A percentile compares a stretch with the other conserved stretches of the same genome.
Evolutionary conservation across 1,140 invertebrate genomes (phyloP).

Genomic region (Drosophila truncata): DNA sequence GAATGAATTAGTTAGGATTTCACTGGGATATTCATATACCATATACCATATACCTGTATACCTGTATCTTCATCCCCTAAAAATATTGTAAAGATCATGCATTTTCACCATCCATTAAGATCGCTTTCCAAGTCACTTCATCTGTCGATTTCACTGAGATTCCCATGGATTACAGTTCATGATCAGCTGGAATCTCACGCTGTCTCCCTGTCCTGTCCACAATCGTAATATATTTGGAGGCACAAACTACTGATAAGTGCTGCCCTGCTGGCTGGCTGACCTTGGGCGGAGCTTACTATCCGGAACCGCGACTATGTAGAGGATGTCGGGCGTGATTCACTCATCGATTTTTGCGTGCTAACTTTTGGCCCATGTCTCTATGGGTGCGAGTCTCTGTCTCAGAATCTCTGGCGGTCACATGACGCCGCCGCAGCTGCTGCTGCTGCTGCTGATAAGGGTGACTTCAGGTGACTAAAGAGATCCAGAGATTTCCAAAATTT

Average conservation of each 20-base stretch:
- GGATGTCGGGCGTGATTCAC: conserved; percentile 9
- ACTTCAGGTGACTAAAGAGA: conserved; percentile 6
- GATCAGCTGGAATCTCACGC: not conserved
- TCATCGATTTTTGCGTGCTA: conserved; percentile 5
- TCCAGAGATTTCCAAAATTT: conserved; percentile 6
- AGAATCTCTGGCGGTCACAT: conserved; percentile 5
- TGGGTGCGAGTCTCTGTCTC: not conserved
- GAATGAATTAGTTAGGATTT: not conserved
- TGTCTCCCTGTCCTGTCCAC: not conserved
- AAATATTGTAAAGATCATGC: not conserved
- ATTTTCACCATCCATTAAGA: not conserved
- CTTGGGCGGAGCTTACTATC: not conserved
- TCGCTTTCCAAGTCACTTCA: not conserved
- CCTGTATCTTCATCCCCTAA: not conserved
- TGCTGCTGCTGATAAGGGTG: conserved; percentile 4
- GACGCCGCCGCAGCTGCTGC: not conserved
- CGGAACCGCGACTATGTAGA: conserved; percentile 5
- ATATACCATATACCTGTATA: not conserved
- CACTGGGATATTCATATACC: no score
- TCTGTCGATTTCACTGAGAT: not conserved
- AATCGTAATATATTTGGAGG: not conserved
- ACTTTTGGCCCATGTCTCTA: conserved; percentile 10
- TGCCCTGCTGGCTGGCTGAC: not conserved
- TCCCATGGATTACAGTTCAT: not conserved
- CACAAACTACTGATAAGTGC: conserved; percentile 5